Conservation (phyloP, 2,113 vertebrate species). For the Pachycephala philippinensis region DNA sequence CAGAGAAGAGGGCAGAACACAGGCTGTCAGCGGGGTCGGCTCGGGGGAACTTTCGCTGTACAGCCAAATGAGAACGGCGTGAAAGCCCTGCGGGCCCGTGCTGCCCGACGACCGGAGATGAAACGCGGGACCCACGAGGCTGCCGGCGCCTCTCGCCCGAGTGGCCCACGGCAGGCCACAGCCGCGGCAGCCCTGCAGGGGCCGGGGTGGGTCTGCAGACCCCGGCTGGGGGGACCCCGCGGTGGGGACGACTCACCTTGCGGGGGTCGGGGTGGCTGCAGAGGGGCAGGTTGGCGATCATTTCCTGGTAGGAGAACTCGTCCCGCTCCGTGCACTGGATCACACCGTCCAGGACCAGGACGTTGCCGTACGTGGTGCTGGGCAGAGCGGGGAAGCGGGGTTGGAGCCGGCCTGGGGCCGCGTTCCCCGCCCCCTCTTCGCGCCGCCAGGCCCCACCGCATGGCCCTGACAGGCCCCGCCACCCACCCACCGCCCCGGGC, state of each 20-base stretch:
- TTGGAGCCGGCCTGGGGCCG: not conserved
- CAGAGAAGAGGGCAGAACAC: not conserved
- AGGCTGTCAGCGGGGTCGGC: not conserved
- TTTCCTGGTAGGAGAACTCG: constrained; percentile 97
- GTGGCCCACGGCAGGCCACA: not conserved
- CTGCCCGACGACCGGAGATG: not conserved
- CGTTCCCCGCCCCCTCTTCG: not conserved
- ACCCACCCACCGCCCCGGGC: not conserved
- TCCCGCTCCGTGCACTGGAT: constrained; percentile 97
- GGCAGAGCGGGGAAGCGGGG: not conserved
- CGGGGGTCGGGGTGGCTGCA: constrained; percentile 91
- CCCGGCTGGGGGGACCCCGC: not conserved
- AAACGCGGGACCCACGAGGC: not conserved
- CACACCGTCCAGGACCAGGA: constrained; percentile 92
- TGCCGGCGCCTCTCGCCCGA: not conserved
- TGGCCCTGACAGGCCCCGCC: not conserved
- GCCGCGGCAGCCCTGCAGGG: not conserved
- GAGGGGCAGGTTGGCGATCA: constrained; percentile 94
- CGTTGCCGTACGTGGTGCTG: constrained; percentile 96
- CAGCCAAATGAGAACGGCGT: fast-evolving
- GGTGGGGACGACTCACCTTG: constrained; percentile 76
- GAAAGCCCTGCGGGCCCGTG: fast-evolving
- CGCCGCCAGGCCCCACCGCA: not conserved
- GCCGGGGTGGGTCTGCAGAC: not conserved
- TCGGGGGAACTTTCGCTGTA: fast-evolving